phyloP scores from a whole-genome alignment of 2,888 invertebrate genomes.

The Epinotia demarniana region DNA sequence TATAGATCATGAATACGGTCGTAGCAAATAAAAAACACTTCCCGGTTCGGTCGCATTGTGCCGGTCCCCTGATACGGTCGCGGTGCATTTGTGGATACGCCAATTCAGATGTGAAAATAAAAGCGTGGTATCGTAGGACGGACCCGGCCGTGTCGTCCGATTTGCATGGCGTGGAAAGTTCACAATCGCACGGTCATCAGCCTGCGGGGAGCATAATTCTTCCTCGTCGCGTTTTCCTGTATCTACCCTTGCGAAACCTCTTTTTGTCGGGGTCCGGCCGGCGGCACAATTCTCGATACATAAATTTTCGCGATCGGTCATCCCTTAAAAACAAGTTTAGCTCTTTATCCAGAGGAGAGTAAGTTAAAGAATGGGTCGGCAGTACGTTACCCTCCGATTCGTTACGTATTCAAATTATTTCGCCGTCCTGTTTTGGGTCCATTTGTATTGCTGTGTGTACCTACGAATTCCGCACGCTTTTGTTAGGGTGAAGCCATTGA shows the following conservation, averaged over 20 bases:
- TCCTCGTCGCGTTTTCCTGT: conserved; percentile 83
- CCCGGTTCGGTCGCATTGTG: conserved; percentile 61
- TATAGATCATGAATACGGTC: conserved; percentile 60
- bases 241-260: conserved; percentile 76
- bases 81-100: conserved; percentile 58
- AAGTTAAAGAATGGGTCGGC: conserved; percentile 80
- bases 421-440: conserved; percentile 77
- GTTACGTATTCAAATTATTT: conserved; percentile 84
- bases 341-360: conserved; percentile 81
- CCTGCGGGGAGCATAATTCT: conserved; percentile 82
- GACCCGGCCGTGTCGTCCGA: conserved; percentile 76
- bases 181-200: conserved; percentile 84
- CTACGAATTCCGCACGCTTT: conserved; percentile 64
- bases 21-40: conserved; percentile 65
- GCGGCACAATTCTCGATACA: conserved; percentile 81
- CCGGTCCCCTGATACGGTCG: conserved; percentile 57
- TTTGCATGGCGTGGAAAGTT: conserved; percentile 83
- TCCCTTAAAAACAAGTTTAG: conserved; percentile 85
- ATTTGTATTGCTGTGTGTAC: conserved; percentile 70
- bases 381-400: conserved; percentile 80
- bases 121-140: conserved; percentile 64
- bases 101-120: conserved; percentile 71
- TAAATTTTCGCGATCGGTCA: conserved; percentile 84
- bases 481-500: conserved; percentile 60
- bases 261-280: conserved; percentile 78